Percentiles rank a stretch among this genome's conserved stretches.
Conservation (phyloP, 2,797 vertebrate genomes). For the Cercopithecus mitis region DNA sequence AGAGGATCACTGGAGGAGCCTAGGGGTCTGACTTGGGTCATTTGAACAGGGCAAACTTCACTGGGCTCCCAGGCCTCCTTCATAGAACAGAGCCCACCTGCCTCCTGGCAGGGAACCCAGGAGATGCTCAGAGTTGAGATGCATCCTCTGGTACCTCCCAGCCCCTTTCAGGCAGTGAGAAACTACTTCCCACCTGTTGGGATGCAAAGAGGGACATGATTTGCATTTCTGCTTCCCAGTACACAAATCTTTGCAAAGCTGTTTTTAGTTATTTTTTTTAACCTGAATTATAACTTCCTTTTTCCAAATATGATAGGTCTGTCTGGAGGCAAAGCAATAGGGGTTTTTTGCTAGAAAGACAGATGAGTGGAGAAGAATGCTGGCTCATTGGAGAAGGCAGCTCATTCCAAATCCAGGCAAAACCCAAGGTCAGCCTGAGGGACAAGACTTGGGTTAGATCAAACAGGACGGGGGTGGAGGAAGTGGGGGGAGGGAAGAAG, state of each 20-base stretch:
- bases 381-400: background rate
- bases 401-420: background rate
- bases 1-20: background rate
- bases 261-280: constrained; percentile 32
- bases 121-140: background rate
- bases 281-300: background rate
- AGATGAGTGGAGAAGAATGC: background rate
- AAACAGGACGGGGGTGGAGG: background rate
- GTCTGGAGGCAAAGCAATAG: constrained; percentile 11
- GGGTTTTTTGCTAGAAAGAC: constrained; percentile 1
- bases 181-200: background rate
- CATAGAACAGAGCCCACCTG: background rate
- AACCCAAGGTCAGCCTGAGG: background rate
- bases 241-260: constrained; percentile 10
- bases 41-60: background rate
- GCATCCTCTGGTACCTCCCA: background rate
- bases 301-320: constrained; percentile 12
- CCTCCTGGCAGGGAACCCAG: background rate
- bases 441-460: background rate
- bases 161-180: background rate
- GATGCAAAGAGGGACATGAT: background rate
- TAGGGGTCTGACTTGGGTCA: background rate
- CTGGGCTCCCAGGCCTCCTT: background rate
- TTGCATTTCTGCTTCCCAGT: background rate
- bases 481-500: background rate